These are phyloP conservation scores for Oreochromis mossambicus DNA, from an alignment of 2,797 vertebrate genomes.

Conservation along the genomic window DNA sequence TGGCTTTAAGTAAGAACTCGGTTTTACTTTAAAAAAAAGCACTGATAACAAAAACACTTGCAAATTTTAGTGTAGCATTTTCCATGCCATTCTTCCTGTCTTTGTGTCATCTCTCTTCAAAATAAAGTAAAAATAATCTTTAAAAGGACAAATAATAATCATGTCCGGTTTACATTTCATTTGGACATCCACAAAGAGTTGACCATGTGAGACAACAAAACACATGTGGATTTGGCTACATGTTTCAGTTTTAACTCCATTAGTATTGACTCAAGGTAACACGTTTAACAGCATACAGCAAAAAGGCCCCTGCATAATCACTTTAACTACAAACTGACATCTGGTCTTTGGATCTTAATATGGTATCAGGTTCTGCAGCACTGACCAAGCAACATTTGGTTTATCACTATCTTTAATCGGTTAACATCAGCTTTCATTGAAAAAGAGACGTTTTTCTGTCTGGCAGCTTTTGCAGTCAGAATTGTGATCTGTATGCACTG, in stretches of 20 bases:
- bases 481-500: not conserved
- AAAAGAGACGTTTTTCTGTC: not conserved
- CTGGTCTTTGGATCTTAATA: not conserved
- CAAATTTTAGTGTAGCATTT: not conserved
- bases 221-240: fast-evolving
- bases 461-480: not conserved
- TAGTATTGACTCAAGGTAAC: not conserved
- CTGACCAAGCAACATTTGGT: not conserved
- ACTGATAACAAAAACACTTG: not conserved
- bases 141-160: not conserved
- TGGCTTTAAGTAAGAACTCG: not conserved
- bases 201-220: not conserved
- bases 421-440: not conserved
- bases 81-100: not conserved
- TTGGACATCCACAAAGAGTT: not conserved
- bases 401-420: conserved; percentile 11
- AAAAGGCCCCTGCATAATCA: not conserved
- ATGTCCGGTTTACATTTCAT: not conserved
- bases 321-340: not conserved
- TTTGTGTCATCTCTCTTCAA: not conserved
- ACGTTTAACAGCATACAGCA: not conserved
- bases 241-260: not conserved
- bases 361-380: not conserved
- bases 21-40: not conserved
- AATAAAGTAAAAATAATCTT: not conserved